Percentiles rank a stretch among this genome's conserved stretches.
These are phyloP conservation scores for Monopterus albus DNA, from an alignment of 2,113 vertebrate species.

Conservation along the genomic window DNA sequence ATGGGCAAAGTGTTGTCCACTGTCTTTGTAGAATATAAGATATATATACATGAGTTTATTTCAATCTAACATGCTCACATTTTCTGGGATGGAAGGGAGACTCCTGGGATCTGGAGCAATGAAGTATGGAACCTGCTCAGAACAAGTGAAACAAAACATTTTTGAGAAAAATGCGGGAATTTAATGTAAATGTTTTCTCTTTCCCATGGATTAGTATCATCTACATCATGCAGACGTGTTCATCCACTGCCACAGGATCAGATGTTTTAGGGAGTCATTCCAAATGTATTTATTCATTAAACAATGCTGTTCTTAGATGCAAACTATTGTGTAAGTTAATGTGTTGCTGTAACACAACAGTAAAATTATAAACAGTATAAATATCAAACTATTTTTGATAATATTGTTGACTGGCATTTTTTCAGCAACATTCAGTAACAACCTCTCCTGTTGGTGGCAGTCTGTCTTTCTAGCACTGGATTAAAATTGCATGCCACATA, in stretches of 20 bases:
- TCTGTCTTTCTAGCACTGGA: background rate
- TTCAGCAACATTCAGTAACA: no score
- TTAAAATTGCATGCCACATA: no score
- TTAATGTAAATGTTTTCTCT: background rate
- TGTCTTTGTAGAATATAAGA: background rate
- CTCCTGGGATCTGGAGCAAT: constrained; percentile 85
- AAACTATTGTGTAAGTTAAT: background rate
- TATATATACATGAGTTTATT: background rate
- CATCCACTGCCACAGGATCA: no score
- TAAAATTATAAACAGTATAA: no score
- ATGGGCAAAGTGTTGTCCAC: background rate
- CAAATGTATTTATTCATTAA: constrained; percentile 20
- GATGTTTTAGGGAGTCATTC: constrained; percentile 45
- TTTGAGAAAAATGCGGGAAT: background rate
- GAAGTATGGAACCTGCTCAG: constrained; percentile 86
- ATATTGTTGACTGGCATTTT: background rate
- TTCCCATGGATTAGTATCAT: constrained; percentile 12
- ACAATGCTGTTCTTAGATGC: background rate
- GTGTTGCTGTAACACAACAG: background rate
- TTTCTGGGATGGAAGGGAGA: constrained; percentile 92
- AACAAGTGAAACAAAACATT: background rate
- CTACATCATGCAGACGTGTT: background rate
- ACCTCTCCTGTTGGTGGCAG: background rate
- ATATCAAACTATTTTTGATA: no score
- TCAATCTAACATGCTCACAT: constrained; percentile 80